Evolutionary conservation across 2,797 vertebrate species (phyloP).

Genomic region (Diplodus sargus): DNA sequence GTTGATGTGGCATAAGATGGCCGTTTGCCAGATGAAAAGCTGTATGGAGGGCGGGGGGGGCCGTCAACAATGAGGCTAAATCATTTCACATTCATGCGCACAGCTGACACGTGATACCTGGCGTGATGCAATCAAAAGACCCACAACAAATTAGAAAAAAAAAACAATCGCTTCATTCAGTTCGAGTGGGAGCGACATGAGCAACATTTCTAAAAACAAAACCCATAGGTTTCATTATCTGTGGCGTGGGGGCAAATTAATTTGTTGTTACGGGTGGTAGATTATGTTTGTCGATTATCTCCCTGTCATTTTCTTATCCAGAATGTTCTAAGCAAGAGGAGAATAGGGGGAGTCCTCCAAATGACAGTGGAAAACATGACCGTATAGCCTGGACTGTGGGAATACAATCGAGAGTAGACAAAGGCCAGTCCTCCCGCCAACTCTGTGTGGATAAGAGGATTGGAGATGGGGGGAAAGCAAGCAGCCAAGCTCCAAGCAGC

Average conservation of each 20-base stretch:
- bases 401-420: constrained; percentile 78
- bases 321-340: constrained; percentile 41
- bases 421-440: constrained; percentile 75
- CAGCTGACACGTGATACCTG: constrained; percentile 53
- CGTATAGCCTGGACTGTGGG: constrained; percentile 70
- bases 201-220: constrained; percentile 54
- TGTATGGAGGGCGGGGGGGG: constrained; percentile 26
- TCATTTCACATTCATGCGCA: constrained; percentile 49
- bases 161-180: constrained; percentile 56
- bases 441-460: constrained; percentile 77
- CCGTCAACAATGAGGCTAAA: constrained; percentile 33
- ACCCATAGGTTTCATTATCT: constrained; percentile 43
- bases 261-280: constrained; percentile 37
- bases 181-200: constrained; percentile 53
- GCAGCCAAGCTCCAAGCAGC: constrained; percentile 66
- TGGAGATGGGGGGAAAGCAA: constrained; percentile 58
- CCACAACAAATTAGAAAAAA: constrained; percentile 65
- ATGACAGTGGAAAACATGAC: constrained; percentile 76
- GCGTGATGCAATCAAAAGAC: constrained; percentile 53
- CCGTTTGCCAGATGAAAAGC: constrained; percentile 62
- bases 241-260: constrained; percentile 43
- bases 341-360: constrained; percentile 58
- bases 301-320: constrained; percentile 47
- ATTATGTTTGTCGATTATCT: constrained; percentile 52
- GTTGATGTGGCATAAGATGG: constrained; percentile 74